A percentile compares a stretch with the other conserved stretches of the same genome.
These are phyloP conservation scores for Oophaga sylvatica DNA, from an alignment of 2,797 vertebrate species.

Conservation along the genomic window DNA sequence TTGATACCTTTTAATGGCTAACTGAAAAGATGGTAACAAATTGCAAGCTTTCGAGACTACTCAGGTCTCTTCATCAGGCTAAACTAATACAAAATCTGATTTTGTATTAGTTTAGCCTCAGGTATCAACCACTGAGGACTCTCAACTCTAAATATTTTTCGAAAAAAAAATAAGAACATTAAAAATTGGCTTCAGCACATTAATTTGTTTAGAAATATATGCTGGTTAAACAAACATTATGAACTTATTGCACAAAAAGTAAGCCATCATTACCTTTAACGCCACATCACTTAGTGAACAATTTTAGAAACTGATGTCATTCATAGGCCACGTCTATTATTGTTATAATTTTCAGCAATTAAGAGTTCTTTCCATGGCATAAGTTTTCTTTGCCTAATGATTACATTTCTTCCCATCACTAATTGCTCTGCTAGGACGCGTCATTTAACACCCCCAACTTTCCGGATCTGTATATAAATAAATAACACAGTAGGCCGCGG, in stretches of 20 bases:
- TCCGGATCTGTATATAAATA: slow-evolving; percentile 42
- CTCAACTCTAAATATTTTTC: no score
- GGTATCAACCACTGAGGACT: no score
- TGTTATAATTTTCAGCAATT: neutral
- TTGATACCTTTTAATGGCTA: no score
- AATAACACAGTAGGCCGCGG: slow-evolving; percentile 50
- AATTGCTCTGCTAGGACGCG: slow-evolving; percentile 22
- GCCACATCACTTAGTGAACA: neutral
- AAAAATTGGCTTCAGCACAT: no score
- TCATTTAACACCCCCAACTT: slow-evolving; percentile 42
- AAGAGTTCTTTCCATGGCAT: neutral
- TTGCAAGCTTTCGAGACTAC: no score
- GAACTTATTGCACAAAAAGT: neutral
- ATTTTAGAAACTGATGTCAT: neutral
- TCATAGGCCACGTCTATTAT: neutral
- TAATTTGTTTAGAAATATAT: no score
- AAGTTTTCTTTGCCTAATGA: neutral
- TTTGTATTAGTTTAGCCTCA: no score
- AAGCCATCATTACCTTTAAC: neutral
- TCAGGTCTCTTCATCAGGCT: no score
- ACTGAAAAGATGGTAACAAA: no score
- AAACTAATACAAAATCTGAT: no score
- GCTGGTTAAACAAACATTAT: no score
- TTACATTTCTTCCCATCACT: slow-evolving; percentile 23
- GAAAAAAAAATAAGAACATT: no score